Conservation (phyloP, 2,797 vertebrate genomes). For the Myotis findleyi region DNA sequence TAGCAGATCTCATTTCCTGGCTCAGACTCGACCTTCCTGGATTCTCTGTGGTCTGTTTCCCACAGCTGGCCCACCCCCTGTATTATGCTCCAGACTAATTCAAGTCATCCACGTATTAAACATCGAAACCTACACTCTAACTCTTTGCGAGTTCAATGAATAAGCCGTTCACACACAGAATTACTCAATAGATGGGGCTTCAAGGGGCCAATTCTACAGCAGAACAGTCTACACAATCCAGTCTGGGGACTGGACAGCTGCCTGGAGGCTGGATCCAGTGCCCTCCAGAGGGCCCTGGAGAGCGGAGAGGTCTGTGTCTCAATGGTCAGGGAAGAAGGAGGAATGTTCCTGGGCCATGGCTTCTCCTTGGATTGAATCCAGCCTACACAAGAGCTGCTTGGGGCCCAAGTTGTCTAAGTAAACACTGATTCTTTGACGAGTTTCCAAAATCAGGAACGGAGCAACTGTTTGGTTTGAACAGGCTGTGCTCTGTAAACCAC, state of each 20-base stretch:
- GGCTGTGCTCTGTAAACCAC: slow-evolving; percentile 72
- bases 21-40: background rate
- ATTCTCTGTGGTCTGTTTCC: slow-evolving; percentile 27
- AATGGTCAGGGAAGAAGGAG: slow-evolving; percentile 41
- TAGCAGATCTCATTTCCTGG: slow-evolving; percentile 12
- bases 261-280: slow-evolving; percentile 4
- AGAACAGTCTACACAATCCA: background rate
- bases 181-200: background rate
- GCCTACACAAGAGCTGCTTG: slow-evolving; percentile 58
- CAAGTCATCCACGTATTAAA: background rate
- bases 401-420: slow-evolving; percentile 77
- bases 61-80: background rate
- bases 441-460: slow-evolving; percentile 76
- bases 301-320: slow-evolving; percentile 39
- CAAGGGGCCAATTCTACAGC: slow-evolving; percentile 3
- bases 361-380: slow-evolving; percentile 73
- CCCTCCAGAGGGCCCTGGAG: slow-evolving; percentile 51
- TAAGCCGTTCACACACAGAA: slow-evolving; percentile 7
- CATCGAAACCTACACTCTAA: background rate
- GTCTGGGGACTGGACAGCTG: background rate
- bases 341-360: slow-evolving; percentile 57
- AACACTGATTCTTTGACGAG: slow-evolving; percentile 76
- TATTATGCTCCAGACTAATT: background rate
- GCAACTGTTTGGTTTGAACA: slow-evolving; percentile 75
- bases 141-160: slow-evolving; percentile 35